Percentiles rank a stretch among this genome's conserved stretches.
phyloP scores from a whole-genome alignment of 2,113 vertebrate species.

The Tenebrosternarchus preto region DNA sequence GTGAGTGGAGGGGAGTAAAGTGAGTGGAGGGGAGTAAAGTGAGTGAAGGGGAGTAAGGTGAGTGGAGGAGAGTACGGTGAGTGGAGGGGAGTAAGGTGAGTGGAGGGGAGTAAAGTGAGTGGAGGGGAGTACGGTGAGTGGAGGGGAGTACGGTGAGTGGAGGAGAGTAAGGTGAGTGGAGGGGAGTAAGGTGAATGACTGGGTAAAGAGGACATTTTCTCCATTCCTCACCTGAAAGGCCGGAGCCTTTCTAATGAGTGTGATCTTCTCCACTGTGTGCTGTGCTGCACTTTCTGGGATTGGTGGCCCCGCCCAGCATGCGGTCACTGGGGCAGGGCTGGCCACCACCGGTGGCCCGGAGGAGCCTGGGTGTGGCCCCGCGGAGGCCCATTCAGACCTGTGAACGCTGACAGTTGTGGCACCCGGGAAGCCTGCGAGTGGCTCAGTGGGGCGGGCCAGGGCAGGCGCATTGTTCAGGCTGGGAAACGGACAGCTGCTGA shows the following conservation, averaged over 20 bases:
- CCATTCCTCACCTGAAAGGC: no score
- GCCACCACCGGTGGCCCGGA: constrained; percentile 58
- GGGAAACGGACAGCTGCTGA: constrained; percentile 85
- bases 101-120: background rate
- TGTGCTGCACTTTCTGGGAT: background rate
- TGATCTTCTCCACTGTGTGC: background rate
- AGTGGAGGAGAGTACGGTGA: no score
- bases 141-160: no score
- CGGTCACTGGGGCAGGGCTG: constrained; percentile 52
- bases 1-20: no score
- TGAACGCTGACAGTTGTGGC: constrained; percentile 74
- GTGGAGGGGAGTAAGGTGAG: no score
- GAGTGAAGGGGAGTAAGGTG: background rate
- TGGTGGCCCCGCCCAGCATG: constrained; percentile 50
- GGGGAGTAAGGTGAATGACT: no score
- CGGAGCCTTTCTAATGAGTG: background rate
- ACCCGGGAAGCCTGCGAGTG: constrained; percentile 73
- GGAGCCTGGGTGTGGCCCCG: constrained; percentile 63
- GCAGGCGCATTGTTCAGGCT: constrained; percentile 77
- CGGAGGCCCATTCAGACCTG: constrained; percentile 73
- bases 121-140: no score
- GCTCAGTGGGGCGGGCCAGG: constrained; percentile 62
- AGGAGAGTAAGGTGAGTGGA: no score
- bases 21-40: background rate
- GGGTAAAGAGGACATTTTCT: no score